Evolutionary conservation across 23 tunicate genomes (phyloP), one percentile per base, ranked within the genome.

Genomic region (Trididemnum nubilum): DNA sequence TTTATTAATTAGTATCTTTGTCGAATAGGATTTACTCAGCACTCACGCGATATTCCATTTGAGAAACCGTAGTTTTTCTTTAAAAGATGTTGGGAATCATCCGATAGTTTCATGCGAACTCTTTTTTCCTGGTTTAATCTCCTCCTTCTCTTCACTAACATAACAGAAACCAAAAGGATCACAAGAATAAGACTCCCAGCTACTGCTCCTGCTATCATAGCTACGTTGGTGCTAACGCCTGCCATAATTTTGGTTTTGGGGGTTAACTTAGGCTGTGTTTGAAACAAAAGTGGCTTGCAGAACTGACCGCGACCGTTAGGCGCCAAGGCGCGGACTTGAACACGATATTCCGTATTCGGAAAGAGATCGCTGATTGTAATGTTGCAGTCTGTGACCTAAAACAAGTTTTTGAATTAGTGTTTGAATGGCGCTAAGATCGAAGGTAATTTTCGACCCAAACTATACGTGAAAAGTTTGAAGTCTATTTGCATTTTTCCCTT

Each of bases 301-400:
- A 71, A 90, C 9, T 39, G 82, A 2, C 96, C 89, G 36, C 19
- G 36, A 18, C 96, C 89, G 33, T 52, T 67, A 15, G 78, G 30
- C 2, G 82, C 26, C 3, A 58, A 78, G 28, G 89, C 96, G n/a
- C 96, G 86, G 65, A 90, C 81, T 35, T 57, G 70, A 32, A 85
- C 71, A 34, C 44, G 78, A 36, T 90, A 90, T 1, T 73, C 35
- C 15, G 83, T 72, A 9, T 39, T 86, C n/a, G 86, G 65, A 29
- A 7, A 27, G 64, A 90, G 59, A 0, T 79, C 81, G 0, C 40
- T 36, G 15, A 90, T 61, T 23, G 96, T 90, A 19, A 52, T 58
- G 82, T 90, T 90, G 1, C 49, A 26, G 38, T 63, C 40, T 2
- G 63, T 22, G 18, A 66, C 86, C 96, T 90, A 70, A 18, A 61